Evolutionary conservation across 2,113 vertebrate species (phyloP).

Genomic region (Sialia sialis): DNA sequence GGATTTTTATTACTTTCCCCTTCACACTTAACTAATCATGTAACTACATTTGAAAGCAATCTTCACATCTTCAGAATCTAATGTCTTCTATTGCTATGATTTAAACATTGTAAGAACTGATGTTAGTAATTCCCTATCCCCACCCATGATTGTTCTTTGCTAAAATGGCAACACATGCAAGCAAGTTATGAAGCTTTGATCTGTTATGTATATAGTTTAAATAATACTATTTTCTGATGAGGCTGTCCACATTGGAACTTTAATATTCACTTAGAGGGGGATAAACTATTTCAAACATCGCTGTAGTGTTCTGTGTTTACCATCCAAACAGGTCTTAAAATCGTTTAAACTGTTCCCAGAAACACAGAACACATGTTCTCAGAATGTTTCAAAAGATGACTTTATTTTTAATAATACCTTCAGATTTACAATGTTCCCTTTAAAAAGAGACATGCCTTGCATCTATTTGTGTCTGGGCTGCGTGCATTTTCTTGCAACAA

Average conservation of each 20-base stretch:
- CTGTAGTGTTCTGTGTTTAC: constrained; percentile 20
- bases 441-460: neutral
- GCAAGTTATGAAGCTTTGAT: constrained; percentile 60
- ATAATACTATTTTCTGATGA: constrained; percentile 25
- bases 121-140: constrained; percentile 9
- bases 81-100: constrained; percentile 3
- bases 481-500: neutral
- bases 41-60: constrained; percentile 27
- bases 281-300: constrained; percentile 18
- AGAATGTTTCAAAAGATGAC: neutral
- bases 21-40: constrained; percentile 34
- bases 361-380: constrained; percentile 43
- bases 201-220: neutral
- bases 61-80: constrained; percentile 5
- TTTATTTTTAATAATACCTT: constrained; percentile 36
- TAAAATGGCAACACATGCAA: constrained; percentile 70
- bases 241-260: constrained; percentile 32
- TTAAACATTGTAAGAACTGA: neutral
- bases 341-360: constrained; percentile 24
- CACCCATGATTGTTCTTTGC: neutral
- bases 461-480: neutral
- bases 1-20: constrained; percentile 46
- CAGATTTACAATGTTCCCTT: neutral
- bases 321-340: constrained; percentile 52
- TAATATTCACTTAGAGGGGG: neutral